Evolutionary conservation across 64 coral and sea anemone species (phyloP).

Genomic region (Montipora foliosa): DNA sequence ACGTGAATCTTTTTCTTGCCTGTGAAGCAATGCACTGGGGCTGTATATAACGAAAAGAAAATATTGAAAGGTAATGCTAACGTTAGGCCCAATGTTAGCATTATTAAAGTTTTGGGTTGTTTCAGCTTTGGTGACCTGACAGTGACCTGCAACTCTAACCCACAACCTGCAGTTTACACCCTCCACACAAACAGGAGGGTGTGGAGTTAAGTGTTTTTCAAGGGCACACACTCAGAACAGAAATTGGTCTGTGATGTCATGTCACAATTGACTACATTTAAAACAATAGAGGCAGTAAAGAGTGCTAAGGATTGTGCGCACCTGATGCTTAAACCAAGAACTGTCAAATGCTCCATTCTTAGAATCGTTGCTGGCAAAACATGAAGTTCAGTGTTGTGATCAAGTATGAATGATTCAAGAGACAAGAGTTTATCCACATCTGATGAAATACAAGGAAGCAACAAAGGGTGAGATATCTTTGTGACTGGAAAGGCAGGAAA

Average conservation of each 20-base stretch:
- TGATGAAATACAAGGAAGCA: constrained; percentile 14
- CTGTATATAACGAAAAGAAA: background rate
- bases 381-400: constrained; percentile 62
- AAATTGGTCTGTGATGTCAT: too few species aligned
- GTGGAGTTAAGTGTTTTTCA: too few species aligned
- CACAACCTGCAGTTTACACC: too few species aligned
- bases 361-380: constrained; percentile 67
- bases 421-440: constrained; percentile 64
- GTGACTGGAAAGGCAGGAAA: background rate
- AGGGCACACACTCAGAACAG: too few species aligned
- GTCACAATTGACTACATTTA: too few species aligned
- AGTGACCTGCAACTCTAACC: too few species aligned
- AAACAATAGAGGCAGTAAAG: too few species aligned
- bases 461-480: background rate
- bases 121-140: too few species aligned
- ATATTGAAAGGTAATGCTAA: background rate
- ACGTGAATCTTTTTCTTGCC: background rate
- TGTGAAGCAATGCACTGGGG: background rate
- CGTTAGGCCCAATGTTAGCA: too few species aligned
- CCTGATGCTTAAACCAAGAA: constrained; percentile 74
- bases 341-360: constrained; percentile 59
- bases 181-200: too few species aligned
- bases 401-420: constrained; percentile 74
- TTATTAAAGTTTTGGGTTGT: too few species aligned
- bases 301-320: background rate